These are phyloP conservation scores for Hemicrepidius hirtus DNA, from an alignment of 2,888 invertebrate genomes.

Conservation along the genomic window DNA sequence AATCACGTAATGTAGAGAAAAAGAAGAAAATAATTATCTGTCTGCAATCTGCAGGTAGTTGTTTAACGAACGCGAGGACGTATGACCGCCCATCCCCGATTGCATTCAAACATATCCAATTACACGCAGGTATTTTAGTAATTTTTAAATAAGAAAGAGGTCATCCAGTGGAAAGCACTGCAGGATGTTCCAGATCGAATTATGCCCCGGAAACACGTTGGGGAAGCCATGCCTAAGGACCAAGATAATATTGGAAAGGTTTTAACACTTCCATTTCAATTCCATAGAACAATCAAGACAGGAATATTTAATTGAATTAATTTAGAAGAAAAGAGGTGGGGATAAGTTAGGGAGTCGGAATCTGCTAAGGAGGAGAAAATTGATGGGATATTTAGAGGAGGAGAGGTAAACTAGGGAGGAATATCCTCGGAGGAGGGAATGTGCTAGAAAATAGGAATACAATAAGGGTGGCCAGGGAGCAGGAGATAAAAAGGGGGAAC, in stretches of 20 bases:
- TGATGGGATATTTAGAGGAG: too few relatives aligned
- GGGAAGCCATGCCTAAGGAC: conserved; percentile 56
- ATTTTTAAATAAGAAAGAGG: conserved; percentile 53
- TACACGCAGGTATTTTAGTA: conserved; percentile 46
- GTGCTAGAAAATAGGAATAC: too few relatives aligned
- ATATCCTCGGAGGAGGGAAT: too few relatives aligned
- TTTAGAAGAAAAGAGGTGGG: too few relatives aligned
- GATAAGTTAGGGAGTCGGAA: too few relatives aligned
- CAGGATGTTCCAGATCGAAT: conserved; percentile 61
- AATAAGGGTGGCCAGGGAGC: too few relatives aligned
- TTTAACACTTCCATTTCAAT: not conserved
- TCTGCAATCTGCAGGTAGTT: not conserved
- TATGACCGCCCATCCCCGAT: conserved; percentile 20
- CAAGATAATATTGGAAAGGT: conserved; percentile 49
- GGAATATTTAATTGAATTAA: too few relatives aligned
- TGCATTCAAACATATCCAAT: conserved; percentile 48
- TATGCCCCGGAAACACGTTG: conserved; percentile 57
- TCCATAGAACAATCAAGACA: too few relatives aligned
- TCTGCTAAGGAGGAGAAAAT: too few relatives aligned
- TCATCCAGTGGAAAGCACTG: conserved; percentile 55
- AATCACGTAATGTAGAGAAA: too few relatives aligned
- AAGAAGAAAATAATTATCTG: not conserved
- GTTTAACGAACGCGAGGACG: conserved; percentile 5
- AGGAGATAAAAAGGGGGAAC: too few relatives aligned
- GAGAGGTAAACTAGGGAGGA: too few relatives aligned